Base-by-base conservation (phyloP, 2,113 vertebrate genomes). In the Anthoscopus minutus region DNA sequence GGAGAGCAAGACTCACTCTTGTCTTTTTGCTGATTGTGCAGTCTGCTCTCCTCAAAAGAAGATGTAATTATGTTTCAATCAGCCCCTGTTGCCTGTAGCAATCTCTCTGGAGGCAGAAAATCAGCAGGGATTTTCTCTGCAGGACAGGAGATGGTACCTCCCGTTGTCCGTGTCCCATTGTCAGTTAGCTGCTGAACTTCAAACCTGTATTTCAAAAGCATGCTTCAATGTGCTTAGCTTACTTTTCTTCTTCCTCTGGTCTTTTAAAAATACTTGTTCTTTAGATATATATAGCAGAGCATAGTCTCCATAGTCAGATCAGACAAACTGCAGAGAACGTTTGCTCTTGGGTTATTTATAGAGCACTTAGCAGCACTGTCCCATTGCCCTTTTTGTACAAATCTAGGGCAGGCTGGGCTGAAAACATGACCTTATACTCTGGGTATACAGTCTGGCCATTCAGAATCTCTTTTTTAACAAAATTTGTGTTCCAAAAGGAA, bases 221-320 rank as follows among this genome's bases (percentile, higher is more conserved):
- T 15, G 16, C 6, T 47, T 92, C 15, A 1, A 54, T 58, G 23
- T n/a, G 37, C 35, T 45, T 76, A 56, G 13, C 44, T 81, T 82
- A 77, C 82, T 87, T 82, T 93, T 92, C 38, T 67, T 72, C 37
- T 64, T 78, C 24, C 45, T 76, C 54, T 64, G 37, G 79, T 94
- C 45, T 65, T 64, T 93, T 66, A 9, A 71, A 91, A 95, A 89
- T 51, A 70, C 33, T 86, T 6, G 6, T 70, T 91, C 69, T 77
- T 70, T 70, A 84, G 38, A 61, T 97, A 60, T 96, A 95, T 94
- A 95, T 91, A 96, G 40, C 56, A 82, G 92, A 91, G 12, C 13
- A 54, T 64, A 85, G 48, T 69, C 51, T 90, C 89, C 53, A 58
- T 35, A 76, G 58, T 81, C 50, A 78, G 65, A 81, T 86, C 81